These are phyloP conservation scores for Nannobrachium achirus DNA, from an alignment of 2,113 vertebrate genomes.

Conservation along the genomic window DNA sequence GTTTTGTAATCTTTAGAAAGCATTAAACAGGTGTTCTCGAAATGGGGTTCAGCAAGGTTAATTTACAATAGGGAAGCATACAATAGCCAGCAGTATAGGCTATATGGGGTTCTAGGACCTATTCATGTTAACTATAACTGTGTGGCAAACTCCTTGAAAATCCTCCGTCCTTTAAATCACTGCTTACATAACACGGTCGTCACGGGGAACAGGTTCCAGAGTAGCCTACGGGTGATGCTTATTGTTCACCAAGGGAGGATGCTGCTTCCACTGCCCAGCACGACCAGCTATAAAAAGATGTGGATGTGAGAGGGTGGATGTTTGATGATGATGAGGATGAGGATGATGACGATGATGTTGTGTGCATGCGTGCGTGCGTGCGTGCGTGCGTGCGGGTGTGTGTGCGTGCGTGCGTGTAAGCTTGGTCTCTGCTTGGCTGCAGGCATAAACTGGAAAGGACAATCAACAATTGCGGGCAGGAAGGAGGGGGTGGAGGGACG, in stretches of 20 bases:
- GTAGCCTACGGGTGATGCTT: constrained; percentile 47
- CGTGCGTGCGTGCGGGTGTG: not conserved
- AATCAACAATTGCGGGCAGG: constrained; percentile 63
- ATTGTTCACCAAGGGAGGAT: constrained; percentile 34
- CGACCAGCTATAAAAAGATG: too few species aligned
- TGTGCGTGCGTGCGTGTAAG: constrained; percentile 19
- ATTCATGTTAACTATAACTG: not conserved
- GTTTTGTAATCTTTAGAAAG: too few species aligned
- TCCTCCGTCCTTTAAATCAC: constrained; percentile 16
- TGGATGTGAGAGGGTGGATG: not conserved
- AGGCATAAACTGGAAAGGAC: constrained; percentile 52
- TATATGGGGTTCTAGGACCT: too few species aligned
- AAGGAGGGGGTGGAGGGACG: constrained; percentile 39
- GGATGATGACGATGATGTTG: too few species aligned
- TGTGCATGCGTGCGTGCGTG: not conserved
- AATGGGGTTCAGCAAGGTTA: too few species aligned
- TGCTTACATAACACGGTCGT: constrained; percentile 62
- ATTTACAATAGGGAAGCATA: too few species aligned
- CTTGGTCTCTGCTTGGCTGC: constrained; percentile 35
- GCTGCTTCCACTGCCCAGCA: not conserved
- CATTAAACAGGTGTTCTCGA: too few species aligned
- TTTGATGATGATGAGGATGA: too few species aligned
- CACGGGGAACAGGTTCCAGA: constrained; percentile 19
- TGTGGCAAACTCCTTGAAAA: constrained; percentile 17
- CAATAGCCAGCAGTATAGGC: too few species aligned